phyloP scores from a whole-genome alignment of 2,888 invertebrate species.

The Syritta pipiens region DNA sequence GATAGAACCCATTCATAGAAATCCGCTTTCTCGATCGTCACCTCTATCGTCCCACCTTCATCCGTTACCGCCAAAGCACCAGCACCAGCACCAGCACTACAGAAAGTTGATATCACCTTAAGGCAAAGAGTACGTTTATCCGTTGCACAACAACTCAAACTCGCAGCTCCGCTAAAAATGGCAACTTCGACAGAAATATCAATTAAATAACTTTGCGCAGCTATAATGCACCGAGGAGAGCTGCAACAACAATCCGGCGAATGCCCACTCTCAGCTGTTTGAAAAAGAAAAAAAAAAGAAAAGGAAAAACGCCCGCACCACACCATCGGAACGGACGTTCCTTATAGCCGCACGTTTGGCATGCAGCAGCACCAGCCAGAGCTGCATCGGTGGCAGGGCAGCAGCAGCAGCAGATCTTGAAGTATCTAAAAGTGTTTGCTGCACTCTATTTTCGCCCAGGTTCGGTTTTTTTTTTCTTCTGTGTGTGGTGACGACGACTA shows the following conservation, averaged over 20 bases:
- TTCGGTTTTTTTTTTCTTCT: no score
- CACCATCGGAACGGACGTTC: background rate
- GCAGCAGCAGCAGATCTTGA: conserved; percentile 20
- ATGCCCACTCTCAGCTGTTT: conserved; percentile 62
- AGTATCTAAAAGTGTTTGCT: conserved; percentile 49
- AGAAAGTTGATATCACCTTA: conserved; percentile 24
- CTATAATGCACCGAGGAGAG: conserved; percentile 28
- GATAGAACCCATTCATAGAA: no score
- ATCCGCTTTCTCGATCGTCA: conserved; percentile 10
- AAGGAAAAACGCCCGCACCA: background rate
- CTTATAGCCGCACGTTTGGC: conserved; percentile 16
- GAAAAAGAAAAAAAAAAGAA: no score
- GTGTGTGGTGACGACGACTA: conserved; percentile 64
- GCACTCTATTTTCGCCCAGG: conserved; percentile 48
- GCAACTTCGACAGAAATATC: conserved; percentile 42
- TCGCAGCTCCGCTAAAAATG: conserved; percentile 42
- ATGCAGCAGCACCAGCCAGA: conserved; percentile 29
- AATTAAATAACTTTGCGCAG: conserved; percentile 41
- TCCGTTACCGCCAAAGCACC: conserved; percentile 20
- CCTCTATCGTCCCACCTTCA: conserved; percentile 42
- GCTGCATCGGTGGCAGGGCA: background rate
- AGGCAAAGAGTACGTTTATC: conserved; percentile 10
- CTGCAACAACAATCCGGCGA: conserved; percentile 8
- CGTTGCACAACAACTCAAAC: conserved; percentile 39
- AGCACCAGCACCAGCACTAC: background rate